Evolutionary conservation across 2,797 vertebrate genomes (phyloP).

Genomic region (Gymnodraco acuticeps): DNA sequence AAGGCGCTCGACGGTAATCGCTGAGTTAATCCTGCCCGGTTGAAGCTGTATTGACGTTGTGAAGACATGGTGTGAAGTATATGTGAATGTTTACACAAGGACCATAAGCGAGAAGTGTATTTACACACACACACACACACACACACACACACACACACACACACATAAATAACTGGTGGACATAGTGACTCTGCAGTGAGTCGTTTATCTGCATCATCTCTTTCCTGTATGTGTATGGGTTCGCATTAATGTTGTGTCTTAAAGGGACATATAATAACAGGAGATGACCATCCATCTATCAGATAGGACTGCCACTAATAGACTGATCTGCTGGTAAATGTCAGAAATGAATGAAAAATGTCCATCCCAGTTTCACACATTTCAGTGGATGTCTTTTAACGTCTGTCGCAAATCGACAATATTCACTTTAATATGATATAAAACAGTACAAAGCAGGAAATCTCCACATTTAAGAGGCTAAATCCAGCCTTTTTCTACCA

Average conservation of each 20-base stretch:
- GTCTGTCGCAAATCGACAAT: no score
- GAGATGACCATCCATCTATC: constrained; percentile 5
- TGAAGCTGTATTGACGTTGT: constrained; percentile 74
- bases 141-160: constrained; percentile 20
- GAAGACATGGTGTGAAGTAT: constrained; percentile 66
- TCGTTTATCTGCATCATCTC: constrained; percentile 37
- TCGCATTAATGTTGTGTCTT: not conserved
- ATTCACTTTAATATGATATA: no score
- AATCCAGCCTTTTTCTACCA: no score
- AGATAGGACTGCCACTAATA: not conserved
- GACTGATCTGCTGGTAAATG: no score
- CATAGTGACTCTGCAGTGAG: constrained; percentile 32
- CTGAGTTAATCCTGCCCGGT: constrained; percentile 71
- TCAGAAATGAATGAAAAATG: no score
- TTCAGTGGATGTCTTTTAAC: no score
- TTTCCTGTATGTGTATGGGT: not conserved
- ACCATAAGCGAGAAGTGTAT: constrained; percentile 31
- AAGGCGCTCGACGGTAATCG: constrained; percentile 67
- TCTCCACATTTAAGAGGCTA: no score
- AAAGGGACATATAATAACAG: not conserved
- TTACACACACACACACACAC: constrained; percentile 27
- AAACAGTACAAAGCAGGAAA: no score
- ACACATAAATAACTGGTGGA: constrained; percentile 35
- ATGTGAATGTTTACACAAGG: constrained; percentile 66
- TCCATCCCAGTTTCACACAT: no score